These are phyloP conservation scores for Habrosyne pyritoides DNA, from an alignment of 2,888 invertebrate genomes.

Conservation along the genomic window DNA sequence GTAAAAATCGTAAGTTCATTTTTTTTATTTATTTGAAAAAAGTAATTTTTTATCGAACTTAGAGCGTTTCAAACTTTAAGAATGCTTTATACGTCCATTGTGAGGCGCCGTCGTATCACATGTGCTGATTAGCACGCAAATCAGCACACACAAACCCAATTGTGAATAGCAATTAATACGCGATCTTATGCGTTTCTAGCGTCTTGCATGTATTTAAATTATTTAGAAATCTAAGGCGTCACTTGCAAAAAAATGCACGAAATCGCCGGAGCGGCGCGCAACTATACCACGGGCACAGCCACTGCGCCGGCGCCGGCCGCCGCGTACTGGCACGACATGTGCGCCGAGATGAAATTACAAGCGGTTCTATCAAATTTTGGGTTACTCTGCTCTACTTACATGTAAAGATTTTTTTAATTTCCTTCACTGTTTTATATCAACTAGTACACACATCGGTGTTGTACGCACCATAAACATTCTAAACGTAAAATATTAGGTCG, in stretches of 20 bases:
- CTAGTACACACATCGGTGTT: too few relatives aligned
- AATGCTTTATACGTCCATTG: neutral
- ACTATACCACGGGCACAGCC: neutral
- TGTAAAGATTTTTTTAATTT: neutral
- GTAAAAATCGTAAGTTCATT: slow-evolving; percentile 65
- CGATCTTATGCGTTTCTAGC: slow-evolving; percentile 54
- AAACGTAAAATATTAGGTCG: too few relatives aligned
- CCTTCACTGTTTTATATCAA: neutral
- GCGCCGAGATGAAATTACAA: slow-evolving; percentile 18
- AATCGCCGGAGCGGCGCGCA: slow-evolving; percentile 71
- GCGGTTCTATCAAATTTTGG: neutral
- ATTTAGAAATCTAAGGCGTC: slow-evolving; percentile 80
- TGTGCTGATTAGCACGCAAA: slow-evolving; percentile 49
- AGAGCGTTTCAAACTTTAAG: neutral
- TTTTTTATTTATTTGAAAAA: neutral
- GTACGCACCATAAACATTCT: too few relatives aligned
- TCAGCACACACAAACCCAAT: slow-evolving; percentile 63
- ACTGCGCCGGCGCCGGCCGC: slow-evolving; percentile 24
- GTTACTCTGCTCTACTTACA: neutral
- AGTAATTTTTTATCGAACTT: neutral
- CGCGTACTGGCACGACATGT: slow-evolving; percentile 43
- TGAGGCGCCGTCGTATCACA: slow-evolving; percentile 6
- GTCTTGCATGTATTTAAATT: slow-evolving; percentile 81
- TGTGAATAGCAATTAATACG: slow-evolving; percentile 66
- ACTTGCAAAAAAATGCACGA: slow-evolving; percentile 76